Base-by-base conservation (phyloP, 2,113 vertebrate species). In the Prionailurus bengalensis region DNA sequence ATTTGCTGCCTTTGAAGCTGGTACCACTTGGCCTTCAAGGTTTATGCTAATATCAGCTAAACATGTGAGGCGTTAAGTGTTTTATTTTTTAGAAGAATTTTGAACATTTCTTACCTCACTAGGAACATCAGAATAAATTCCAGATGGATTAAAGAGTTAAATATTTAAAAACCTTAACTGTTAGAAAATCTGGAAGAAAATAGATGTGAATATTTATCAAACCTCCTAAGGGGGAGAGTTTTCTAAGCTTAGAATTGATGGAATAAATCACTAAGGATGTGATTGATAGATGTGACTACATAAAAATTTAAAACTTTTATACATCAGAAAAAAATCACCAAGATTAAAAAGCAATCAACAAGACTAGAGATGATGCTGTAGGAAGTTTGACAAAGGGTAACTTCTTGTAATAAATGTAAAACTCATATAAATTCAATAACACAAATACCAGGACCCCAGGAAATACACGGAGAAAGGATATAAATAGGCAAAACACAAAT, bases 31-130 rank as follows among this genome's bases (percentile, higher is more conserved):
- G 68, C 61, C 86, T 94, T 94, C n/a, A 70, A 86, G 74, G 51
- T 95, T 95, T 93, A 97, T 95, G 95, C 83, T 94, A 95, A 65
- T 96, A 78, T 81, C 91, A 51, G 70, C 71, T 85, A 87, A 96
- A 92, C 39, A 73, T 61, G 65, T 27, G 78, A 73, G 89, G 25
- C 86, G n/a, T 78, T 97, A 48, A 55, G 51, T 73, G 17, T 96
- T 95, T 96, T 73, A 71, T 80, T 79, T 95, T 87, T 76, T 15
- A 42, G 89, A 80, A 85, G 53, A 58, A 55, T 71, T 92, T 87
- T 51, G 36, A 96, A 93, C 83, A 76, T 66, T 84, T 96, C 53
- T 92, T 94, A 80, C 92, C 58, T 96, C n/a, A 58, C 61, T 84
- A 90, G 31, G 36, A 97, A 27, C 65, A 88, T 74, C 45, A 65